Conservation (phyloP, 2,113 vertebrate genomes). For the Aldabrachelys gigantea region DNA sequence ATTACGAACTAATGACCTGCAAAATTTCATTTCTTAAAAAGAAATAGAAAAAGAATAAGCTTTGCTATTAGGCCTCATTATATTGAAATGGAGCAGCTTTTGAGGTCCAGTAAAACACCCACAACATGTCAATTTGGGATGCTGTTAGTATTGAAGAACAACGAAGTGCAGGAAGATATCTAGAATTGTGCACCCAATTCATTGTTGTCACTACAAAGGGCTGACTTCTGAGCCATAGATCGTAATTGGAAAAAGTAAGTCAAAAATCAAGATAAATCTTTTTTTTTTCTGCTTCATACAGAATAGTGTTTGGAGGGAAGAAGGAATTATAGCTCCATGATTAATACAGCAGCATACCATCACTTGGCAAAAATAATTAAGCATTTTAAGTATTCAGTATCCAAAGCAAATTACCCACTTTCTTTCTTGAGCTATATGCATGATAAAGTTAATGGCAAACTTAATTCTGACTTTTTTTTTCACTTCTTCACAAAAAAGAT, state of each 20-base stretch:
- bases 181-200: background rate
- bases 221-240: background rate
- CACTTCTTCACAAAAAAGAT: background rate
- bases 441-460: background rate
- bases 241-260: background rate
- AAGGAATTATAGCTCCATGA: background rate
- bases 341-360: background rate
- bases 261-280: background rate
- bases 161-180: fast-evolving
- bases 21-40: conserved; percentile 15
- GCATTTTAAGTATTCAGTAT: background rate
- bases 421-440: background rate
- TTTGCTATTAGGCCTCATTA: background rate
- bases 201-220: background rate
- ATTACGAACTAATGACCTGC: conserved; percentile 11
- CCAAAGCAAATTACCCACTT: background rate
- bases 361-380: background rate
- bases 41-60: background rate
- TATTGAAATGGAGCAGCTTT: background rate
- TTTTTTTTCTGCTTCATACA: background rate
- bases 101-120: background rate
- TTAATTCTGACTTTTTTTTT: background rate
- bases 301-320: background rate
- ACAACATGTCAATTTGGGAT: background rate
- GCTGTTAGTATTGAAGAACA: background rate